Conservation (phyloP, 2,797 vertebrate species). For the Sciaenops ocellatus region DNA sequence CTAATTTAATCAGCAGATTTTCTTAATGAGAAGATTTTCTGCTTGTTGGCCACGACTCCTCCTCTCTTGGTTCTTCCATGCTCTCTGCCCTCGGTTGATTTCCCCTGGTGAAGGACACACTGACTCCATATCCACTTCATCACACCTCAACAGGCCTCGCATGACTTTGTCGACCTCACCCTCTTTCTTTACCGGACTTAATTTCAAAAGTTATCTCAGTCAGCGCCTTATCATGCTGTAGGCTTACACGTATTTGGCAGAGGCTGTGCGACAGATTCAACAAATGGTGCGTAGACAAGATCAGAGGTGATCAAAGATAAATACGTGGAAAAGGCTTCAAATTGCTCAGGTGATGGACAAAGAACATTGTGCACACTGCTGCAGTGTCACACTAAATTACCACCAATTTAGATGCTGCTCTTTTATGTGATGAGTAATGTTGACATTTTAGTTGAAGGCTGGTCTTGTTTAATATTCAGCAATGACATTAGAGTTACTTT, state of each 20-base stretch:
- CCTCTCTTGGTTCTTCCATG: constrained; percentile 48
- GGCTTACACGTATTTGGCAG: constrained; percentile 9
- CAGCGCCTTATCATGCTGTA: constrained; percentile 22
- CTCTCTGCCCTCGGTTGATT: constrained; percentile 67
- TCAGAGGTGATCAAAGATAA: constrained; percentile 29
- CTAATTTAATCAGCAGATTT: constrained; percentile 77
- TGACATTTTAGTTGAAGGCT: not conserved
- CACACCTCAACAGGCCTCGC: constrained; percentile 32
- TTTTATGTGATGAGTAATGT: not conserved
- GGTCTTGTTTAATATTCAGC: constrained; percentile 3
- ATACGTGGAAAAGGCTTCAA: not conserved
- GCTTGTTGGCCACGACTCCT: constrained; percentile 66
- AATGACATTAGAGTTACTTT: not conserved
- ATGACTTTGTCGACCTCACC: constrained; percentile 14
- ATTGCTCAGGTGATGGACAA: constrained; percentile 17
- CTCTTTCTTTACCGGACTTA: constrained; percentile 27
- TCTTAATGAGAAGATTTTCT: constrained; percentile 79
- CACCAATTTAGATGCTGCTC: not conserved
- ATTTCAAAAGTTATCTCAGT: constrained; percentile 36
- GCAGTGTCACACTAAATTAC: not conserved
- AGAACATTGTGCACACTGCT: not conserved
- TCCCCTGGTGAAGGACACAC: constrained; percentile 53
- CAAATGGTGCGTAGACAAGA: constrained; percentile 14
- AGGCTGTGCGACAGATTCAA: constrained; percentile 24
- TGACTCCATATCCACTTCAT: constrained; percentile 42